phyloP scores from a whole-genome alignment of 2,888 invertebrate species.

The Malthinus seriepunctatus region DNA sequence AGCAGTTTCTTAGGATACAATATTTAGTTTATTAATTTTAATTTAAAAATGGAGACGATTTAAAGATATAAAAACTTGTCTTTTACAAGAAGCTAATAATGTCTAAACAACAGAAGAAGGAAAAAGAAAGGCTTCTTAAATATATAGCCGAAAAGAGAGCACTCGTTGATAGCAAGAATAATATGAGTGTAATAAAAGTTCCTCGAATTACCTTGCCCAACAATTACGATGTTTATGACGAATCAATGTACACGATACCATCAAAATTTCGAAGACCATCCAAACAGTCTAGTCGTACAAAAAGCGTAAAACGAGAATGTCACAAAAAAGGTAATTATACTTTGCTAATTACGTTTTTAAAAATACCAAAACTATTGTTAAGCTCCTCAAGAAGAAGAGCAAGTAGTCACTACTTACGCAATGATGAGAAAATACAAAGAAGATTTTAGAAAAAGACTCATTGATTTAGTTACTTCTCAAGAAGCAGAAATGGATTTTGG shows the following conservation, averaged over 20 bases:
- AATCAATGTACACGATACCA: slow-evolving; percentile 66
- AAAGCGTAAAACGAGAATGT: slow-evolving; percentile 45
- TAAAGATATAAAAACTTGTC: no score
- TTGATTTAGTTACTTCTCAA: slow-evolving; percentile 71
- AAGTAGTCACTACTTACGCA: slow-evolving; percentile 64
- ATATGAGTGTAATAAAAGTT: slow-evolving; percentile 58
- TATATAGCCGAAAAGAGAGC: slow-evolving; percentile 54
- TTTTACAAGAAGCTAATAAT: no score
- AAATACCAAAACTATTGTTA: slow-evolving; percentile 23
- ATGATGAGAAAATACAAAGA: slow-evolving; percentile 75
- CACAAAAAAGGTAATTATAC: slow-evolving; percentile 45
- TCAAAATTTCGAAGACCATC: slow-evolving; percentile 59
- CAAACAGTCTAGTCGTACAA: slow-evolving; percentile 47
- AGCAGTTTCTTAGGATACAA: no score
- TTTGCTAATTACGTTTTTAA: neutral
- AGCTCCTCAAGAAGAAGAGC: slow-evolving; percentile 53
- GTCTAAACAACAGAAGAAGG: slow-evolving; percentile 38
- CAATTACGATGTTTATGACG: slow-evolving; percentile 61
- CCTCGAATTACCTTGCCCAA: slow-evolving; percentile 60
- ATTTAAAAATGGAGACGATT: no score
- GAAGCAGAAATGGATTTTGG: slow-evolving; percentile 55
- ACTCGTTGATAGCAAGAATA: slow-evolving; percentile 54
- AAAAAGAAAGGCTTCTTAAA: slow-evolving; percentile 54
- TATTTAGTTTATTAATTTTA: no score
- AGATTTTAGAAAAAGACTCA: slow-evolving; percentile 78